Conservation (phyloP, 2,797 vertebrate genomes). For the Typhlichthys eigenmanni region DNA sequence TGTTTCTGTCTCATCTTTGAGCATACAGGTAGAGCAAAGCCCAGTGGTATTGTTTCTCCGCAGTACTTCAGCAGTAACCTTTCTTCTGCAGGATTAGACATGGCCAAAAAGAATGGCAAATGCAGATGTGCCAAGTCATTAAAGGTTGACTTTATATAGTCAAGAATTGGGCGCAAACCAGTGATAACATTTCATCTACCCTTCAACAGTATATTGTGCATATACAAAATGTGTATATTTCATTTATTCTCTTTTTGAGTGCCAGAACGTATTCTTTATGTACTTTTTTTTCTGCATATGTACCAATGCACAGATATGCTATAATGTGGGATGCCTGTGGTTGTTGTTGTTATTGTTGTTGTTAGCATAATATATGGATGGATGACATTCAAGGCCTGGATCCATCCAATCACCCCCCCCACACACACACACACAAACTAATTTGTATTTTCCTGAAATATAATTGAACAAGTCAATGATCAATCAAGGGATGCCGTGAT, state of each 20-base stretch:
- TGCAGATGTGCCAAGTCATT: slow-evolving; percentile 71
- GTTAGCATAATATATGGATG: too few species aligned
- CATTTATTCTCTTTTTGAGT: slow-evolving; percentile 40
- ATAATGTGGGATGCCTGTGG: slow-evolving; percentile 30
- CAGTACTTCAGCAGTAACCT: slow-evolving; percentile 70
- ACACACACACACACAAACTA: too few species aligned
- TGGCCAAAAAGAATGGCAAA: slow-evolving; percentile 79
- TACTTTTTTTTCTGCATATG: slow-evolving; percentile 34
- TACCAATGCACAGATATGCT: slow-evolving; percentile 18
- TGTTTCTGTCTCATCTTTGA: slow-evolving; percentile 78
- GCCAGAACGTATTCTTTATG: slow-evolving; percentile 21
- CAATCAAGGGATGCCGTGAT: too few species aligned
- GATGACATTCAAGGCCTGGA: too few species aligned
- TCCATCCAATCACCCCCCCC: too few species aligned
- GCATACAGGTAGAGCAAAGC: slow-evolving; percentile 82
- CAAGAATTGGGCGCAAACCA: slow-evolving; percentile 38
- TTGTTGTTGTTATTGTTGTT: slow-evolving; percentile 36
- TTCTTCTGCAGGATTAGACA: slow-evolving; percentile 79
- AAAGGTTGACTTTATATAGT: slow-evolving; percentile 45
- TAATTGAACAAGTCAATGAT: too few species aligned
- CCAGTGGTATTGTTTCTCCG: slow-evolving; percentile 80
- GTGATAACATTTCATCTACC: slow-evolving; percentile 39
- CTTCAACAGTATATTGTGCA: slow-evolving; percentile 18
- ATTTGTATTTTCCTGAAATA: too few species aligned
- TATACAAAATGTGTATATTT: slow-evolving; percentile 52